Evolutionary conservation across 1,140 invertebrate genomes (phyloP).

Genomic region (Trichonephila clavipes): DNA sequence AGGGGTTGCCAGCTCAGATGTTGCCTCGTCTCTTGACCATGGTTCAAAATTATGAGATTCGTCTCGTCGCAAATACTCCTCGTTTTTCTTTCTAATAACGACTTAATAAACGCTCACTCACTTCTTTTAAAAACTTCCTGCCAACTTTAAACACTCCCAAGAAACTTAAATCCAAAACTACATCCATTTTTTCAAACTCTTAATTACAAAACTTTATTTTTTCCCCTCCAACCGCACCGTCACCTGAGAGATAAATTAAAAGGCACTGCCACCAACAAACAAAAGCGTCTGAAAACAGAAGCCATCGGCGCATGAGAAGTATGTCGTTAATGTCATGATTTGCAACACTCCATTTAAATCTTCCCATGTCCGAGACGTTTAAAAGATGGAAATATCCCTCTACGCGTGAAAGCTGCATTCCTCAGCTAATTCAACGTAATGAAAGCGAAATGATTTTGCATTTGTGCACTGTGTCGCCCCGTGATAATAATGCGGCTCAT

Average conservation of each 20-base stretch:
- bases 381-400: not conserved
- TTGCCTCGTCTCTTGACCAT: too few species aligned
- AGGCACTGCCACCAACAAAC: not conserved
- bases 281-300: not conserved
- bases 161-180: too few species aligned
- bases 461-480: not conserved
- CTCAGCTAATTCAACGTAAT: constrained; percentile 34
- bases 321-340: constrained; percentile 12
- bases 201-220: too few species aligned
- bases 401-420: constrained; percentile 1
- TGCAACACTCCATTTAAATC: not conserved
- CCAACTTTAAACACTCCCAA: too few species aligned
- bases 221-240: not conserved
- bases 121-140: too few species aligned
- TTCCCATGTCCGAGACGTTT: not conserved
- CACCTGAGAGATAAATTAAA: not conserved
- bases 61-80: too few species aligned
- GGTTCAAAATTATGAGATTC: too few species aligned
- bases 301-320: not conserved
- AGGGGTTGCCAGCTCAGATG: too few species aligned
- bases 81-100: too few species aligned
- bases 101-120: too few species aligned
- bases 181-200: too few species aligned
- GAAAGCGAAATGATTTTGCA: constrained; percentile 55
- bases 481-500: constrained; percentile 25